These are phyloP conservation scores for Sycophila texana DNA, from an alignment of 2,888 invertebrate species.

Conservation along the genomic window DNA sequence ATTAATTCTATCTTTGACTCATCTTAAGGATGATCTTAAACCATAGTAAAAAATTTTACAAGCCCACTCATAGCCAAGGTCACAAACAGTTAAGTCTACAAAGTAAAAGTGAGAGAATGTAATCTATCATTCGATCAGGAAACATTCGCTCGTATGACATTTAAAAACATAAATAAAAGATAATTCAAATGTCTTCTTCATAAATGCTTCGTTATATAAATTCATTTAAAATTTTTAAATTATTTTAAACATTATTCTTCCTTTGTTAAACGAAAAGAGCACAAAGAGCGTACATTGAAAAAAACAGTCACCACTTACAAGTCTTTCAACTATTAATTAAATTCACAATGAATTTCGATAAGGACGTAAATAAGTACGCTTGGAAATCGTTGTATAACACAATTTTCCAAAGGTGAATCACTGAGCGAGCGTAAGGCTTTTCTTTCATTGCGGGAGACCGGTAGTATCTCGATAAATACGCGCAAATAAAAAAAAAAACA, in stretches of 20 bases:
- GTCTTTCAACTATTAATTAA: too few species aligned
- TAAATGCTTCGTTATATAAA: too few species aligned
- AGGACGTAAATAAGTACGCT: conserved; percentile 2
- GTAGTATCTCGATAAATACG: neutral
- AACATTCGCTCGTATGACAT: too few species aligned
- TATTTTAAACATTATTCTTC: too few species aligned
- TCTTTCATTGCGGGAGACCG: neutral
- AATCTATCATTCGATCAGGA: too few species aligned
- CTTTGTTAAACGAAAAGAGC: too few species aligned
- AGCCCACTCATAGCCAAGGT: conserved; percentile 6
- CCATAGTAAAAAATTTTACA: neutral
- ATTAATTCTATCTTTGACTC: neutral
- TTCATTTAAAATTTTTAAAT: too few species aligned
- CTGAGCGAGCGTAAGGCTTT: conserved; percentile 6
- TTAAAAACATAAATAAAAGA: too few species aligned
- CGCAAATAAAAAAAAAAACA: conserved; percentile 1
- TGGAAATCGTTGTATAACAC: conserved; percentile 36
- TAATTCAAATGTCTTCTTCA: too few species aligned
- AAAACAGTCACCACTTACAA: too few species aligned
- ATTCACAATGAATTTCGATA: neutral
- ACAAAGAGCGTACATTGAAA: too few species aligned
- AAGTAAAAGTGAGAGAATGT: neutral
- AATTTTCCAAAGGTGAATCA: conserved; percentile 23
- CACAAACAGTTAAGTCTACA: neutral
- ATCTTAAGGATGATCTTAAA: neutral